These are phyloP conservation scores for Taenaris catops DNA, from an alignment of 2,888 invertebrate genomes.

Conservation along the genomic window DNA sequence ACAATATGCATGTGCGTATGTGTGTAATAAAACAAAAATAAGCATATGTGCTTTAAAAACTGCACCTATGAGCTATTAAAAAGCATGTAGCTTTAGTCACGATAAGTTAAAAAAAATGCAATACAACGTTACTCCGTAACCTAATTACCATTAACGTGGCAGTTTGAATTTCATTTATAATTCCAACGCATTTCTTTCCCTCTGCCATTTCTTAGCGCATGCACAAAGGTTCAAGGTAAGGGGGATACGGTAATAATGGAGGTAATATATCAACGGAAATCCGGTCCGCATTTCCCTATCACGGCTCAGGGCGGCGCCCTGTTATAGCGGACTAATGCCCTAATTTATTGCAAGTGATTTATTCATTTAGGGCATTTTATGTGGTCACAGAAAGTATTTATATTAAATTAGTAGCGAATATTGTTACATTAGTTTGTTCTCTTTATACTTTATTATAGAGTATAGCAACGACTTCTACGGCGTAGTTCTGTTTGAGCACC, in stretches of 20 bases:
- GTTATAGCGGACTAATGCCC: slow-evolving; percentile 23
- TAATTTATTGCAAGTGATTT: slow-evolving; percentile 21
- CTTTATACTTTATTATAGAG: too few relatives aligned
- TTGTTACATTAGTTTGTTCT: too few relatives aligned
- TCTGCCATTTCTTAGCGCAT: slow-evolving; percentile 16
- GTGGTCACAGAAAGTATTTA: too few relatives aligned
- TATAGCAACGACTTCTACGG: too few relatives aligned
- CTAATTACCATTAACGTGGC: too few relatives aligned
- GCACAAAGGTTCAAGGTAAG: slow-evolving; percentile 42
- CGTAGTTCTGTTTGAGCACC: too few relatives aligned
- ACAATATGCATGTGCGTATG: too few relatives aligned
- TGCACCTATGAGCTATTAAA: background rate
- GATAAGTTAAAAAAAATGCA: background rate
- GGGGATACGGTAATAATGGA: slow-evolving; percentile 36
- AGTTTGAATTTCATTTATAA: slow-evolving; percentile 2
- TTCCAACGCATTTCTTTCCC: slow-evolving; percentile 11
- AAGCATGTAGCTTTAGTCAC: background rate
- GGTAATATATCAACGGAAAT: slow-evolving; percentile 49
- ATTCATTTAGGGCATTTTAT: slow-evolving; percentile 9
- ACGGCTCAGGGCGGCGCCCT: slow-evolving; percentile 35
- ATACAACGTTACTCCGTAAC: too few relatives aligned
- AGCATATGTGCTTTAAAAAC: too few relatives aligned
- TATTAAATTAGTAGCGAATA: too few relatives aligned
- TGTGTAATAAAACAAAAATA: too few relatives aligned
- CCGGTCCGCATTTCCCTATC: slow-evolving; percentile 55